Evolutionary conservation across 2,888 invertebrate genomes (phyloP).

Genomic region (Callyntrura sp.): DNA sequence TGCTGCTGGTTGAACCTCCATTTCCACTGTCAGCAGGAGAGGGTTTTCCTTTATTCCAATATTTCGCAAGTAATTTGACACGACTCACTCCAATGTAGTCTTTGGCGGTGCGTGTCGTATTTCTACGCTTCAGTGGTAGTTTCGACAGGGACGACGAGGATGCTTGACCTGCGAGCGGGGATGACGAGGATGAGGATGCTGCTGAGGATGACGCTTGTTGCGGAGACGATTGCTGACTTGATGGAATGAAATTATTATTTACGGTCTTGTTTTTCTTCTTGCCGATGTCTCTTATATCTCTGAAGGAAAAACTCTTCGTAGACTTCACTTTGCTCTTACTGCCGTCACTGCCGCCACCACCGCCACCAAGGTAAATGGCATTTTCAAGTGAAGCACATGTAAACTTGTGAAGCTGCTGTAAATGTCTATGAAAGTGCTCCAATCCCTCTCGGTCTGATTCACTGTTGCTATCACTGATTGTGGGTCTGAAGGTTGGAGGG

Average conservation of each 20-base stretch:
- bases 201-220: conserved; percentile 29
- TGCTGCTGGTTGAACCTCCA: conserved; percentile 48
- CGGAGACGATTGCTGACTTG: neutral
- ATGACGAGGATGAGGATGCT: conserved; percentile 60
- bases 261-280: conserved; percentile 62
- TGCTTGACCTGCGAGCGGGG: conserved; percentile 25
- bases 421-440: conserved; percentile 72
- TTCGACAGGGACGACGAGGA: conserved; percentile 32
- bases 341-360: neutral
- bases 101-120: conserved; percentile 71
- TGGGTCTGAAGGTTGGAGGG: conserved; percentile 58
- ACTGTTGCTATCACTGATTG: conserved; percentile 67
- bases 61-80: conserved; percentile 71
- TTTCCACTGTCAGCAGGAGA: conserved; percentile 61
- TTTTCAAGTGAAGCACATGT: conserved; percentile 71
- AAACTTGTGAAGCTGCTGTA: conserved; percentile 63
- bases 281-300: conserved; percentile 68
- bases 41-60: conserved; percentile 72
- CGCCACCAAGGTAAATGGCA: conserved; percentile 55
- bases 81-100: conserved; percentile 72
- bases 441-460: conserved; percentile 68
- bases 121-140: conserved; percentile 59
- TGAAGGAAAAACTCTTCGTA: conserved; percentile 68
- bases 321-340: conserved; percentile 41
- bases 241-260: conserved; percentile 27